phyloP scores from a whole-genome alignment of 2,888 invertebrate genomes.

The Ophion slaviceki region DNA sequence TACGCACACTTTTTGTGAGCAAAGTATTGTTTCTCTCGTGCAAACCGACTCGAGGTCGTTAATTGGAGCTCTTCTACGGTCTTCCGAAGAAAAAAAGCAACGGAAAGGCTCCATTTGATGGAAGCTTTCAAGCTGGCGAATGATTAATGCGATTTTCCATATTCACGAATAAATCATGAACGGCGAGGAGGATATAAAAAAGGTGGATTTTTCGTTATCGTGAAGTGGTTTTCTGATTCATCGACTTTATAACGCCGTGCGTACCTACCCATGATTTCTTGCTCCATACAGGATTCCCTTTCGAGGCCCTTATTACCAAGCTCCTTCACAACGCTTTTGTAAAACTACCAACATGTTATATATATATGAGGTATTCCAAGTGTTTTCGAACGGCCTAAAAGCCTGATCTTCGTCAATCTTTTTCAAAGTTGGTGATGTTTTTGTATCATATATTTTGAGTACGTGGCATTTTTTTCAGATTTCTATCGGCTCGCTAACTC shows the following conservation, averaged over 20 bases:
- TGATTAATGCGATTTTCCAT: background rate
- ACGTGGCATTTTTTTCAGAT: too few relatives aligned
- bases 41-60: too few relatives aligned
- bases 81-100: too few relatives aligned
- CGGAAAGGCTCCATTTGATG: too few relatives aligned
- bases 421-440: too few relatives aligned
- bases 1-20: too few relatives aligned
- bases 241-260: slow-evolving; percentile 14
- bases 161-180: background rate
- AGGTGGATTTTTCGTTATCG: slow-evolving; percentile 16
- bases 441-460: too few relatives aligned
- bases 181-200: background rate
- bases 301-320: slow-evolving; percentile 6
- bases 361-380: background rate
- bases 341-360: background rate
- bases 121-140: background rate
- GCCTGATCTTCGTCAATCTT: too few relatives aligned
- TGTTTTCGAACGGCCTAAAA: too few relatives aligned
- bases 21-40: too few relatives aligned
- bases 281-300: slow-evolving; percentile 8
- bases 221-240: slow-evolving; percentile 47
- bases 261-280: slow-evolving; percentile 27
- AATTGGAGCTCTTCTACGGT: too few relatives aligned
- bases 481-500: too few relatives aligned
- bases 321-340: background rate